Percentiles rank a stretch among this genome's conserved stretches.
phyloP scores from a whole-genome alignment of 2,888 invertebrate species.

The Cheilosia scutellata region DNA sequence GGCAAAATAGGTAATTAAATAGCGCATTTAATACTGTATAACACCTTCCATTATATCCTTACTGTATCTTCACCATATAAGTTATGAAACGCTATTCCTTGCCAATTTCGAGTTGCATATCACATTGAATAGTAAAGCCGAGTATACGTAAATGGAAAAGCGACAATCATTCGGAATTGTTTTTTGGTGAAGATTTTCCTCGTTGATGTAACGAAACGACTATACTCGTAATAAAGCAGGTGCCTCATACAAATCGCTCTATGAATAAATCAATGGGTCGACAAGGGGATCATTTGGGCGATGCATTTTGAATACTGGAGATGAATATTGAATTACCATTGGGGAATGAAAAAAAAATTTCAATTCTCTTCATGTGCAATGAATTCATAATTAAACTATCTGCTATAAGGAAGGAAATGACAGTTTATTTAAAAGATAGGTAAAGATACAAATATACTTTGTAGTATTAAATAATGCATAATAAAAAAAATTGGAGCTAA shows the following conservation, averaged over 20 bases:
- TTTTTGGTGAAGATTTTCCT: constrained; percentile 30
- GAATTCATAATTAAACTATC: no score
- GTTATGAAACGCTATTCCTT: background rate
- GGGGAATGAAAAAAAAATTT: constrained; percentile 3
- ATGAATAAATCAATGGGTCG: constrained; percentile 53
- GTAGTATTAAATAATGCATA: no score
- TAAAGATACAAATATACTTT: no score
- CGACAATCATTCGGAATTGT: constrained; percentile 24
- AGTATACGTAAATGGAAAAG: constrained; percentile 12
- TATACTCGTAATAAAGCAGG: constrained; percentile 12
- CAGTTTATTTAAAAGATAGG: no score
- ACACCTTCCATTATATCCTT: no score
- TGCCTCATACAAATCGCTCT: constrained; percentile 40
- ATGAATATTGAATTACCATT: constrained; percentile 38
- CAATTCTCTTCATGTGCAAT: no score
- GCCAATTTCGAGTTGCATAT: background rate
- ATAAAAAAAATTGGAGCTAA: no score
- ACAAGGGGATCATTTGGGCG: constrained; percentile 26
- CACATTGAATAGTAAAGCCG: constrained; percentile 2
- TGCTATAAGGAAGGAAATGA: no score
- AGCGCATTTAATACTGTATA: no score
- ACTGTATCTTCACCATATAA: background rate
- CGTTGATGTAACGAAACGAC: constrained; percentile 10
- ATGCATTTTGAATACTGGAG: constrained; percentile 30
- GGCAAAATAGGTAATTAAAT: no score